Evolutionary conservation across 2,888 invertebrate species (phyloP), one percentile per base, ranked within the genome.

Genomic region (Cephalotes varians): DNA sequence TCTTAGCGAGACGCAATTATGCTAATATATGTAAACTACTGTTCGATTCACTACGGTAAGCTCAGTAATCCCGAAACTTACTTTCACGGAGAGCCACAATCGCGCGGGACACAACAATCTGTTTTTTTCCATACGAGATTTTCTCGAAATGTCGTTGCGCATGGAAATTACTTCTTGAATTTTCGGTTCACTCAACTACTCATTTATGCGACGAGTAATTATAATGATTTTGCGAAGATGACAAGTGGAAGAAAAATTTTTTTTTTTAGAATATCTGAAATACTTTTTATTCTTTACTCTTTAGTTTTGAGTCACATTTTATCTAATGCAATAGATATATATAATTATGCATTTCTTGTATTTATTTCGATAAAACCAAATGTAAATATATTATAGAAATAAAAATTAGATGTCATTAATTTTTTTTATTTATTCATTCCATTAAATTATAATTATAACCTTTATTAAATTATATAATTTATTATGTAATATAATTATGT

Each of bases 41-140:
- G 31, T 69, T 56, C 44, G 25, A 54, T 81, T 60, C 37, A 18
- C 54, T 60, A 51, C 31, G 54, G 58, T 15, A 51, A 79, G 62
- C 47, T 65, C 56, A 47, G 69, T 71, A 77, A 82, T 64, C 58
- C 77, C 69, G 56, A 84, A 84, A 84, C 65, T 84, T 82, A 82
- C 84, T 84, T 82, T 84, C 76, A 82, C 64, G 37, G 25, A 76
- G 40, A 64, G 76, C 44, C 25, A 76, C 76, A 76, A 77, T 82
- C 58, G 71, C 40, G 10, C 56, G 49, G 31, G 62, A 77, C n/a
- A n/a, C n/a, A n/a, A n/a, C 65, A 64, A 82, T 82, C 71, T 72
- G 60, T 84, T 77, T 82, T 71, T 44, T 77, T 77, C 51, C 21
- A 49, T 56, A 54, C 21, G 49, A 40, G 49, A 72, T 84, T 82